Evolutionary conservation across 1,140 invertebrate species (phyloP), one percentile per base, ranked within the genome.

Genomic region (Ganaspis sp.): DNA sequence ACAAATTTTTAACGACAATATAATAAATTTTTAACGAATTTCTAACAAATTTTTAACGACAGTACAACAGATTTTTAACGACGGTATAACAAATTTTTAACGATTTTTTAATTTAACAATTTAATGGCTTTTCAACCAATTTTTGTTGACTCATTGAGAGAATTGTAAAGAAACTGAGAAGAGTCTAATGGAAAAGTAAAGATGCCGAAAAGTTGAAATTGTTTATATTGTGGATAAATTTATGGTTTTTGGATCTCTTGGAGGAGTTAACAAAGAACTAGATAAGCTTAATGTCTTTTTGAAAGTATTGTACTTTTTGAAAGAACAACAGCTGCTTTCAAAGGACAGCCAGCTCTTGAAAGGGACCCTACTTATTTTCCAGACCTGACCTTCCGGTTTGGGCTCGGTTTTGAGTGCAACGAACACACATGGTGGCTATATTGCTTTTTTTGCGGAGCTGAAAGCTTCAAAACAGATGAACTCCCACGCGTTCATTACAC

Each of bases 361-460:
- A 64, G 58, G 58, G 26, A 29, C 58, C 58, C 58, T 26, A 64
- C 23, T 29, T n/a, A 49, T 17, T 49, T 49, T 19, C n/a, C 45
- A 49, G 17, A 26, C 58, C 23, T 64, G 58, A 64, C 58, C 58
- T 64, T 64, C 58, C 58, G 58, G 58, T 64, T 64, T 64, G 23
- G 21, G 58, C n/a, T 49, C 45, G 45, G 58, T 64, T 64, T 64
- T 64, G 58, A 29, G 58, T 64, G 58, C 58, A n/a, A 64, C 58
- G 26, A 64, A 64, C 58, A 64, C 58, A 64, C 58, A 29, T 64
- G 58, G 23, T 64, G 45, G 17, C 58, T 64, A 29, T 29, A n/a
- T 29, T n/a, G 15, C 15, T 15, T n/a, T 23, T 26, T 58, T 26
- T 29, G 26, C 11, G 45, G 17, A 34, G 29, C 19, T 49, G n/a